Conservation (phyloP, 2,113 vertebrate genomes). For the Athene cunicularia region DNA sequence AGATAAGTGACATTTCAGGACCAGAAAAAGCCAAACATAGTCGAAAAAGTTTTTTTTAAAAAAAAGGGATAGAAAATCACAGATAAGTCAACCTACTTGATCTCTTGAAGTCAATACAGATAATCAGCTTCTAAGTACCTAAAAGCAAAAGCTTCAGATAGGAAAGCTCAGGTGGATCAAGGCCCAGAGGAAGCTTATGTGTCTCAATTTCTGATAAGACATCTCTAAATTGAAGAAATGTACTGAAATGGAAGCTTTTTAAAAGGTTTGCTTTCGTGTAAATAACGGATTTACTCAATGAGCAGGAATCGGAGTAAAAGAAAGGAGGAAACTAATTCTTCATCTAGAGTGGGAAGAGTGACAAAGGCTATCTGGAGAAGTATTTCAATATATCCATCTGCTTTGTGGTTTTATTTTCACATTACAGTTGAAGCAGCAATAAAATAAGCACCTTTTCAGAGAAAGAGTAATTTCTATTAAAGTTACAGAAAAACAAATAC, state of each 20-base stretch:
- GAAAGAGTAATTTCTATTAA: background rate
- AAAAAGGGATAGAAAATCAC: background rate
- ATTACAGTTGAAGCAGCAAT: background rate
- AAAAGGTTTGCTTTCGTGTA: background rate
- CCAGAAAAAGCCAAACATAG: background rate
- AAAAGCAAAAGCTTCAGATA: background rate
- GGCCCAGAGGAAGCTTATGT: background rate
- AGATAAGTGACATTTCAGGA: background rate
- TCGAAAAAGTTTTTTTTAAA: no score
- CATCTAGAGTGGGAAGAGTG: accelerated
- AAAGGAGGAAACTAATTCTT: background rate
- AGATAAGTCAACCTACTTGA: background rate
- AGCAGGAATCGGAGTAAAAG: background rate
- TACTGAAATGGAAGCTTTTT: background rate
- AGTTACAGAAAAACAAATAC: background rate
- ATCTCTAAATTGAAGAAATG: background rate
- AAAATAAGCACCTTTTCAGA: background rate
- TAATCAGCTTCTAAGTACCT: background rate
- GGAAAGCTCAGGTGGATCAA: background rate
- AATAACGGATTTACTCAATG: background rate
- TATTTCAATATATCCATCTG: background rate
- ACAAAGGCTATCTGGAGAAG: background rate
- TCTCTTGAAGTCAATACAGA: background rate
- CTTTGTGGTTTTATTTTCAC: background rate
- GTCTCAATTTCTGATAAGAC: background rate